Evolutionary conservation across 92 coral and sea anemone genomes (phyloP).

Genomic region (Epizoanthus stellaris): DNA sequence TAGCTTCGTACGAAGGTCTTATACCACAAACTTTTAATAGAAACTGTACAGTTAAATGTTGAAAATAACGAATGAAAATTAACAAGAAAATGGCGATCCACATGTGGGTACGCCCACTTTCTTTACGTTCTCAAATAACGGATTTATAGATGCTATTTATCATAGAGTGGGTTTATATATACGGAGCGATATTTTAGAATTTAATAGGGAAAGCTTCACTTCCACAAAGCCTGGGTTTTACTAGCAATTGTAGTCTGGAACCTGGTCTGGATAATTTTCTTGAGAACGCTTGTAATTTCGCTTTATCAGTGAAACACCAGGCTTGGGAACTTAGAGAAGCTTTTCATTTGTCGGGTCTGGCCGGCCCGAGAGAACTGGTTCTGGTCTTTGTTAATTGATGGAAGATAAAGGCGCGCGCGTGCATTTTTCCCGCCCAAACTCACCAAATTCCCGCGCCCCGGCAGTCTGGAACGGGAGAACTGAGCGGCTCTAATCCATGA

Average conservation of each 20-base stretch:
- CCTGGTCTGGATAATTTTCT: not conserved
- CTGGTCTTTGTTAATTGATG: too few species aligned
- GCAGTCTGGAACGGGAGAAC: too few species aligned
- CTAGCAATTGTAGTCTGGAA: not conserved
- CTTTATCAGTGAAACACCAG: not conserved
- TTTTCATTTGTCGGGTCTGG: not conserved
- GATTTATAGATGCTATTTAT: constrained; percentile 20
- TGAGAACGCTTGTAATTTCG: not conserved
- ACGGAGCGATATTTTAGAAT: constrained; percentile 26
- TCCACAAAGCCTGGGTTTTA: not conserved
- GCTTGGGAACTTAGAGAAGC: not conserved
- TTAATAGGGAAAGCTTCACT: not conserved
- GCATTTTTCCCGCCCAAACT: too few species aligned
- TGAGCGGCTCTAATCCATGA: too few species aligned
- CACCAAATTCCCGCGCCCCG: too few species aligned
- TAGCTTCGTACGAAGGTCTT: too few species aligned
- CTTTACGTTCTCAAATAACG: not conserved
- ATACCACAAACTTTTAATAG: too few species aligned
- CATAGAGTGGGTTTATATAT: constrained; percentile 17
- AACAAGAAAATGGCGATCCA: not conserved
- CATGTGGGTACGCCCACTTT: not conserved
- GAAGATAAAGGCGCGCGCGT: too few species aligned
- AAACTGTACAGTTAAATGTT: not conserved
- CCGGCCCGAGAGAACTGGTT: too few species aligned
- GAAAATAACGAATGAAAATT: not conserved